A percentile compares a stretch with the other conserved stretches of the same genome.
Evolutionary conservation across 1,140 invertebrate species (phyloP).

Genomic region (Drosophila kurseongensis): DNA sequence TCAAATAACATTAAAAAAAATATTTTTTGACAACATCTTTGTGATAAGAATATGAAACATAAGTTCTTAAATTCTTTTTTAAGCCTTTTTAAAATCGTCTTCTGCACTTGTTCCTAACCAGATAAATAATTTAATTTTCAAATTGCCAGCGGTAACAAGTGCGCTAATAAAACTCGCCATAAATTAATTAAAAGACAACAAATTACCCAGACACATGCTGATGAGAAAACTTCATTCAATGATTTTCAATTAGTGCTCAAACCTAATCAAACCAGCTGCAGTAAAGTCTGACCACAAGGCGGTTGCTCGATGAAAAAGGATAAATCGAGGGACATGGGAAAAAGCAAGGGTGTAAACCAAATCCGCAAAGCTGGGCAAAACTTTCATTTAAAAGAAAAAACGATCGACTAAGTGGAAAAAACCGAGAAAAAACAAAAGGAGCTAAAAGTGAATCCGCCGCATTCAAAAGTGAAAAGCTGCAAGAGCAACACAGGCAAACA

Average conservation of each 20-base stretch:
- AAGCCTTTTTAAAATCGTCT: not conserved
- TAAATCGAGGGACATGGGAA: constrained; percentile 17
- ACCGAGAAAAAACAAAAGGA: constrained; percentile 25
- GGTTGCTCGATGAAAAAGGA: constrained; percentile 30
- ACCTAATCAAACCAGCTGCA: constrained; percentile 41
- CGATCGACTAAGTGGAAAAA: constrained; percentile 57
- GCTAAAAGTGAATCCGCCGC: constrained; percentile 20
- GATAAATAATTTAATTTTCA: constrained; percentile 35
- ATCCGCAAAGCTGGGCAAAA: constrained; percentile 48
- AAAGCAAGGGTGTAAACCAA: constrained; percentile 29
- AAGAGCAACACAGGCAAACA: constrained; percentile 63
- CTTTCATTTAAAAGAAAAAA: constrained; percentile 42
- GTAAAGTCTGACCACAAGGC: constrained; percentile 46
- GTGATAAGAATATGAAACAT: too few relatives aligned
- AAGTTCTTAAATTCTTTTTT: not conserved
- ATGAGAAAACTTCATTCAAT: constrained; percentile 41
- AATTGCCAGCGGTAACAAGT: constrained; percentile 12
- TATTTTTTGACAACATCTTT: too few relatives aligned
- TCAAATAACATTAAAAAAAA: too few relatives aligned
- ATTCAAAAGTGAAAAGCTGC: constrained; percentile 57
- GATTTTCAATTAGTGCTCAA: constrained; percentile 74
- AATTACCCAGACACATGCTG: constrained; percentile 11
- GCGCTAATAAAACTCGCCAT: constrained; percentile 43
- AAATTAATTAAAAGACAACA: constrained; percentile 63
- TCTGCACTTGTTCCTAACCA: not conserved